Evolutionary conservation across 2,113 vertebrate genomes (phyloP).

Genomic region (Alces alces): DNA sequence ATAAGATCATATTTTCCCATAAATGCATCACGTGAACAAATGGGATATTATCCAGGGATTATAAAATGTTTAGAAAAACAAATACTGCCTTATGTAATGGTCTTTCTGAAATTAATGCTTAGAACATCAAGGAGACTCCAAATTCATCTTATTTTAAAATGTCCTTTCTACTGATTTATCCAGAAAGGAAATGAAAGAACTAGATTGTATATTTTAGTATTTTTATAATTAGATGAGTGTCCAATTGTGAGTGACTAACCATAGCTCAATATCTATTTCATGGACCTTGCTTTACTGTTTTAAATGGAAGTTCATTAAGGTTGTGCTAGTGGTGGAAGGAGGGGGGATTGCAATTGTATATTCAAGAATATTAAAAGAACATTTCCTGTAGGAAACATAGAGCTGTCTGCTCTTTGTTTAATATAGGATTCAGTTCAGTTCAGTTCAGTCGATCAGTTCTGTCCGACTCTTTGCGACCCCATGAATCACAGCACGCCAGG

Average conservation of each 20-base stretch:
- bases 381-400: neutral
- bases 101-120: neutral
- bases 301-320: slow-evolving; percentile 24
- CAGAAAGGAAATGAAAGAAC: neutral
- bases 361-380: neutral
- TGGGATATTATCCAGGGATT: neutral
- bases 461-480: too few species aligned
- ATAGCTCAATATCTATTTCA: neutral
- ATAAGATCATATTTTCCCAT: neutral
- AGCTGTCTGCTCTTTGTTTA: neutral
- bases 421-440: too few species aligned
- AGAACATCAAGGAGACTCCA: neutral
- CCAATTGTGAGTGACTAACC: slow-evolving; percentile 21
- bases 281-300: neutral
- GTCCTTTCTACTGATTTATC: neutral
- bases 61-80: slow-evolving; percentile 15
- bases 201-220: neutral
- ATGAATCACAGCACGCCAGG: too few species aligned
- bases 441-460: too few species aligned
- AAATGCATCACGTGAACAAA: neutral
- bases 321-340: neutral
- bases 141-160: slow-evolving; percentile 5
- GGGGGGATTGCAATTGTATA: neutral
- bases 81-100: neutral
- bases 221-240: neutral